Evolutionary conservation across 2,113 vertebrate genomes (phyloP).

Genomic region (Laticauda colubrina): DNA sequence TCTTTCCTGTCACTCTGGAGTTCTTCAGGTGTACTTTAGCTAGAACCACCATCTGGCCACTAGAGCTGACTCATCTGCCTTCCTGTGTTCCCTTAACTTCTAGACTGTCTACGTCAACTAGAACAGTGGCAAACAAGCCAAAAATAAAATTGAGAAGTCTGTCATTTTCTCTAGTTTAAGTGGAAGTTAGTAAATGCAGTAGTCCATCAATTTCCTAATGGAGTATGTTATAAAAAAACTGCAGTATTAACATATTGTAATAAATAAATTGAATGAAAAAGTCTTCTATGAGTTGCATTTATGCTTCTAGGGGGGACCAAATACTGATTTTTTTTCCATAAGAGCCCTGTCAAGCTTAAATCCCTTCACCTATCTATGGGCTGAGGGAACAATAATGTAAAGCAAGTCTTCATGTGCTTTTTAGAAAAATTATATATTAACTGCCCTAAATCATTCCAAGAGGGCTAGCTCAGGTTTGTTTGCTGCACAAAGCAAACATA

Average conservation of each 20-base stretch:
- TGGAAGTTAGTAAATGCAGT: background rate
- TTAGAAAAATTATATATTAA: background rate
- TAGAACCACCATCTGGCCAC: slow-evolving; percentile 60
- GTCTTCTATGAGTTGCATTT: background rate
- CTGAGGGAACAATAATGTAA: background rate
- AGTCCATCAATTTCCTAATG: background rate
- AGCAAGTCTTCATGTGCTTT: background rate
- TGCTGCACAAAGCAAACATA: background rate
- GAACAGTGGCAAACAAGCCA: slow-evolving; percentile 41
- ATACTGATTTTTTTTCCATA: background rate
- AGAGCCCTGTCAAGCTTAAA: background rate
- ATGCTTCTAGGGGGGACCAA: background rate
- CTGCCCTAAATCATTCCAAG: background rate
- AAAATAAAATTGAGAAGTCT: slow-evolving; percentile 17
- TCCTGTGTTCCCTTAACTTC: slow-evolving; percentile 33
- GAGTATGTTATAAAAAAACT: background rate
- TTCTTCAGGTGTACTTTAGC: slow-evolving; percentile 56
- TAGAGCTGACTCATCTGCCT: slow-evolving; percentile 55
- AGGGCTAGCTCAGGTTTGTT: background rate
- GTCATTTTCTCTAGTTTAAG: background rate
- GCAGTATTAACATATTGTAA: background rate
- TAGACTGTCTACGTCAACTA: slow-evolving; percentile 42
- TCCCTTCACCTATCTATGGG: background rate
- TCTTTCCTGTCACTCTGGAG: slow-evolving; percentile 49
- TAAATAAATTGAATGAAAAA: background rate